A percentile compares a stretch with the other conserved stretches of the same genome.
Evolutionary conservation across 2,113 vertebrate genomes (phyloP).

Genomic region (Sander vitreus): DNA sequence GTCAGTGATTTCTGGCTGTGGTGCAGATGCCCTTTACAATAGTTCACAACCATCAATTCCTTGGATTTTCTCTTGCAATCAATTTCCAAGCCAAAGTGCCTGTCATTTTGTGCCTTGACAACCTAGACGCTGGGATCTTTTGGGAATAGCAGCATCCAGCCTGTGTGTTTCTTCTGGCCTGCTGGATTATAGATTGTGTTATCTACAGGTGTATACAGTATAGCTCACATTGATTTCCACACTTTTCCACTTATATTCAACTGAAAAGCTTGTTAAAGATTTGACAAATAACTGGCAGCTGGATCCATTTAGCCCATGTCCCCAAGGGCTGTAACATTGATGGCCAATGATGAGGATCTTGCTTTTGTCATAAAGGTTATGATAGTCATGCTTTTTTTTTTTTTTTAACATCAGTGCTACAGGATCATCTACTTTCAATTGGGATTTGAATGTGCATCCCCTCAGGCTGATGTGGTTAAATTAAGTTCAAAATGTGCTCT

Average conservation of each 20-base stretch:
- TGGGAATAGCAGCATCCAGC: constrained; percentile 42
- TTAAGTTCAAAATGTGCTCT: constrained; percentile 55
- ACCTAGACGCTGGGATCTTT: constrained; percentile 33
- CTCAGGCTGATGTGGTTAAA: constrained; percentile 35
- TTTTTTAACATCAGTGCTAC: constrained; percentile 12
- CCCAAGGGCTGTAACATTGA: constrained; percentile 20
- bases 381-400: constrained; percentile 2
- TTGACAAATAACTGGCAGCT: constrained; percentile 35
- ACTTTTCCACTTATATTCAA: constrained; percentile 20
- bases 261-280: constrained; percentile 36
- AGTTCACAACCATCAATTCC: constrained; percentile 47
- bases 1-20: constrained; percentile 47
- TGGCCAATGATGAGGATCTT: constrained; percentile 41
- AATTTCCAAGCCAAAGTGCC: constrained; percentile 63
- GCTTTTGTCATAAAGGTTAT: constrained; percentile 31
- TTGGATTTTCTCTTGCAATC: constrained; percentile 61
- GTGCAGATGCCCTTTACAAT: constrained; percentile 38
- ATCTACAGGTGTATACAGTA: constrained; percentile 57
- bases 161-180: constrained; percentile 35
- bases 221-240: constrained; percentile 47
- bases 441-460: constrained; percentile 18
- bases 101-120: constrained; percentile 68
- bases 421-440: constrained; percentile 29
- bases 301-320: constrained; percentile 47
- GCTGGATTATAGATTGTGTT: constrained; percentile 66